Evolutionary conservation across 2,797 vertebrate species (phyloP).

Genomic region (Spondyliosoma cantharus): DNA sequence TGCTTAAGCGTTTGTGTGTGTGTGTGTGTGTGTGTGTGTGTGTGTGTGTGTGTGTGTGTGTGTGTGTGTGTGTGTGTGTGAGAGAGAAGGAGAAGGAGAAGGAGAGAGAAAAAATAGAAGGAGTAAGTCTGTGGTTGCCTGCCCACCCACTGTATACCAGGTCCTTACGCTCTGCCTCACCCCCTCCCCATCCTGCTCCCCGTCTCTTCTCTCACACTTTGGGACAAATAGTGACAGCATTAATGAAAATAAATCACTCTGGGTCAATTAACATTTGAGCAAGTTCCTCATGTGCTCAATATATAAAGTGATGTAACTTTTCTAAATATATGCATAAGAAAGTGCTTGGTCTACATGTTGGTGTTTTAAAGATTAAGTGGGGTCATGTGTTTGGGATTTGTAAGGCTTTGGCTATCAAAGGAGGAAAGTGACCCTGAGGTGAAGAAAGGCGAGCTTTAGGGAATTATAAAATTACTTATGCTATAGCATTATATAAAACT

Average conservation of each 20-base stretch:
- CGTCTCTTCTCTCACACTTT: conserved; percentile 29
- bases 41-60: conserved; percentile 42
- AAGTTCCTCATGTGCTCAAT: background rate
- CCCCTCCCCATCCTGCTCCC: conserved; percentile 22
- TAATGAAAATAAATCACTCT: background rate
- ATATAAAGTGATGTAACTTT: background rate
- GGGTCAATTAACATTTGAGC: background rate
- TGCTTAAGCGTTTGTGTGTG: conserved; percentile 58
- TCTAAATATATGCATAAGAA: conserved; percentile 51
- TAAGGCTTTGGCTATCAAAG: conserved; percentile 79
- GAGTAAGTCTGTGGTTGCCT: conserved; percentile 58
- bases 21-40: conserved; percentile 47
- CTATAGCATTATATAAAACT: background rate
- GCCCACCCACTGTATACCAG: conserved; percentile 66
- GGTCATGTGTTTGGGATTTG: conserved; percentile 86
- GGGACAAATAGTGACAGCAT: background rate
- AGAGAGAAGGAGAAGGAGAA: too few species aligned
- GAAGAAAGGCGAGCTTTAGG: conserved; percentile 46
- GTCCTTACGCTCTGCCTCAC: conserved; percentile 51
- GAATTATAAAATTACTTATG: conserved; percentile 39
- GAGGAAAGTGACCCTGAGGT: conserved; percentile 60
- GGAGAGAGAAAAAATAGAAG: too few species aligned
- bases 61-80: conserved; percentile 41
- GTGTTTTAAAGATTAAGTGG: conserved; percentile 77
- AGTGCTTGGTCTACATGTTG: conserved; percentile 60